Percentiles rank a stretch among this genome's conserved stretches.
These are phyloP conservation scores for Neomorphus geoffroyi DNA, from an alignment of 2,797 vertebrate genomes.

Conservation along the genomic window DNA sequence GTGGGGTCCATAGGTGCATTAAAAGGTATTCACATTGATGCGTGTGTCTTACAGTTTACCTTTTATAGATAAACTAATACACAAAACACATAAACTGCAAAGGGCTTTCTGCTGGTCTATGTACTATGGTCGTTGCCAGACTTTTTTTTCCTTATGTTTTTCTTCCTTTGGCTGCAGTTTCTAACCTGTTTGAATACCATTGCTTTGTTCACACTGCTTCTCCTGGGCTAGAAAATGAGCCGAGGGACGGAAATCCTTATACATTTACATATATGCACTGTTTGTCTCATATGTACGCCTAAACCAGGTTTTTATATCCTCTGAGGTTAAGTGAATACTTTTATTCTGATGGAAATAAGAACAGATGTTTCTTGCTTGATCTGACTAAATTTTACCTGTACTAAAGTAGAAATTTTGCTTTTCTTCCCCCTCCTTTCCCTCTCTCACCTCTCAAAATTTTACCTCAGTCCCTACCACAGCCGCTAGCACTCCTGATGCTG, in stretches of 20 bases:
- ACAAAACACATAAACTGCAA: background rate
- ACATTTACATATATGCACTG: background rate
- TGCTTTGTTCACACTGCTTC: background rate
- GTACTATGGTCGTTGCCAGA: background rate
- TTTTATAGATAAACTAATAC: background rate
- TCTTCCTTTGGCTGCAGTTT: background rate
- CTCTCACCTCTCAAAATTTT: background rate
- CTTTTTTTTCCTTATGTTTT: background rate
- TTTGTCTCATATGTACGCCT: background rate
- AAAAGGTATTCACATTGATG: background rate
- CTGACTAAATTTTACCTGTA: background rate
- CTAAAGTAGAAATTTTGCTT: background rate
- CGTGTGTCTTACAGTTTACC: background rate
- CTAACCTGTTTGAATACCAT: background rate
- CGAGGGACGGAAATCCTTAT: background rate
- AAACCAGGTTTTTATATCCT: background rate
- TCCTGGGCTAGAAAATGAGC: background rate
- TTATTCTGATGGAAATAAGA: background rate
- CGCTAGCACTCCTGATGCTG: slow-evolving; percentile 90
- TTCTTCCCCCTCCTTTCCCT: background rate
- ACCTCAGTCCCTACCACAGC: slow-evolving; percentile 89
- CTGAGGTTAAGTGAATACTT: background rate
- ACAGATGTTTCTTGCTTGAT: background rate
- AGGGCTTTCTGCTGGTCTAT: background rate
- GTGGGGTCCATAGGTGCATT: background rate